Percentiles rank a stretch among this genome's conserved stretches.
Evolutionary conservation across 2,113 vertebrate species (phyloP).

Genomic region (Pungitius pungitius): DNA sequence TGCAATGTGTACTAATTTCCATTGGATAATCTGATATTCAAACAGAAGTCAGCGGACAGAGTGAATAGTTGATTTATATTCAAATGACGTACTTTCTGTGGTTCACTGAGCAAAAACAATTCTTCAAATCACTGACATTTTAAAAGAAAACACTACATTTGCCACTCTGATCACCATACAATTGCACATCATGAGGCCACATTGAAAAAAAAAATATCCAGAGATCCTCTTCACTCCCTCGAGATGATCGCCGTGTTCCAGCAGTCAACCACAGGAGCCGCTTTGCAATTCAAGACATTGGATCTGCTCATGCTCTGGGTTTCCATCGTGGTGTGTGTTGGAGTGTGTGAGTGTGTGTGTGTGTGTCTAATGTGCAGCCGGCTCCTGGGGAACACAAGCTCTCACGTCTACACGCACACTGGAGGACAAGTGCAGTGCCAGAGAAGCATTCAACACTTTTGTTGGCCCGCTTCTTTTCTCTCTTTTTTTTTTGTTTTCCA

Average conservation of each 20-base stretch:
- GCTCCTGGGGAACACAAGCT: constrained; percentile 35
- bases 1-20: background rate
- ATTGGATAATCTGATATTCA: background rate
- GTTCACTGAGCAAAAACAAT: background rate
- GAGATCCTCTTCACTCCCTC: background rate
- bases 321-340: background rate
- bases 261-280: constrained; percentile 21
- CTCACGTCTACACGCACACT: constrained; percentile 33
- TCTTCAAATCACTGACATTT: background rate
- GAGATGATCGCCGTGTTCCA: background rate
- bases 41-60: background rate
- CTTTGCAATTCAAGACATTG: background rate
- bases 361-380: constrained; percentile 47
- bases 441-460: background rate
- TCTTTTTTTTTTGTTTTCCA: constrained; percentile 10
- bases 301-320: constrained; percentile 12
- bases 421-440: background rate
- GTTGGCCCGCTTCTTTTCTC: background rate
- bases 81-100: constrained; percentile 1
- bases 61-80: background rate
- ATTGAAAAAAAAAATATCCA: constrained; percentile 4
- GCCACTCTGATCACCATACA: background rate
- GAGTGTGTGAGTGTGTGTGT: constrained; percentile 22
- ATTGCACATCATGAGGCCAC: background rate
- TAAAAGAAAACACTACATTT: constrained; percentile 19